A percentile compares a stretch with the other conserved stretches of the same genome.
Evolutionary conservation across 2,113 vertebrate species (phyloP).

Genomic region (Rhadina sibilatrix): DNA sequence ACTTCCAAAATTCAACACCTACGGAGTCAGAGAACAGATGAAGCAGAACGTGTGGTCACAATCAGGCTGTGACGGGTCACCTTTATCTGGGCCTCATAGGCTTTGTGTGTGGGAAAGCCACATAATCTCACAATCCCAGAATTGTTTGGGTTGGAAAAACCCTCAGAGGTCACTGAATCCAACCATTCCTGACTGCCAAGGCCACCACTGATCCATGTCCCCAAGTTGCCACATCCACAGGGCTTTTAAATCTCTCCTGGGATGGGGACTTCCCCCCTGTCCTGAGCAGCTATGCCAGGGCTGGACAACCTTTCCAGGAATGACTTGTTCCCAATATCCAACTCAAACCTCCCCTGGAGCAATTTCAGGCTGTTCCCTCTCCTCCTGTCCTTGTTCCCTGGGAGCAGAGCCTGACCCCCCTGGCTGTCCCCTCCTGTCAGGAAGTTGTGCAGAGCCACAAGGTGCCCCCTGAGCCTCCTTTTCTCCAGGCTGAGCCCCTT

Average conservation of each 20-base stretch:
- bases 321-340: neutral
- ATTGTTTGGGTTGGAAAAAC: neutral
- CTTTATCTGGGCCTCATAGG: neutral
- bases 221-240: neutral
- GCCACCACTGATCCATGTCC: neutral
- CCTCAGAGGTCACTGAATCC: neutral
- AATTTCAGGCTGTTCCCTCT: rapidly evolving
- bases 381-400: neutral
- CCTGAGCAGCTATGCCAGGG: neutral
- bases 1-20: neutral
- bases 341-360: rapidly evolving
- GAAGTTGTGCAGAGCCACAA: neutral
- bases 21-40: neutral
- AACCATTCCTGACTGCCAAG: neutral
- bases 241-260: neutral
- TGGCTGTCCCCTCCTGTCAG: neutral
- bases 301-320: neutral
- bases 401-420: rapidly evolving
- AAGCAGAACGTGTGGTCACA: neutral
- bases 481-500: neutral
- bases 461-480: neutral
- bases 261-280: neutral
- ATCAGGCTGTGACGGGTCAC: neutral
- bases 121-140: neutral
- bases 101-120: neutral